Percentiles rank a stretch among this genome's conserved stretches.
Conservation (phyloP, 2,888 invertebrate species). For the Cryptops parisi region DNA sequence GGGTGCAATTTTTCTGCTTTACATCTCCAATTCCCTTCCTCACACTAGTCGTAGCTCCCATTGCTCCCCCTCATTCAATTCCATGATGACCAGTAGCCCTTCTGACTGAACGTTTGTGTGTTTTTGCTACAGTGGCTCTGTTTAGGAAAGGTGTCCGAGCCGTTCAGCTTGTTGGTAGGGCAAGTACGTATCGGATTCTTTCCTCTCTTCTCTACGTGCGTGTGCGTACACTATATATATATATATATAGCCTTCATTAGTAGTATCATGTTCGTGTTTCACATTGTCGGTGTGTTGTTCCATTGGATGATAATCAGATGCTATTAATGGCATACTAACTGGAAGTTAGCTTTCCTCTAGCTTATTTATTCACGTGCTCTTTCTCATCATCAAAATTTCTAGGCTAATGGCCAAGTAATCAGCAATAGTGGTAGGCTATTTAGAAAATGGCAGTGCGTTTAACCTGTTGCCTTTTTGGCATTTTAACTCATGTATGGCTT, state of each 20-base stretch:
- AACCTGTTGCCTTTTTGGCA: too few species aligned
- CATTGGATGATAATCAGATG: background rate
- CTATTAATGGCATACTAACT: background rate
- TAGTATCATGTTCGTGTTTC: background rate
- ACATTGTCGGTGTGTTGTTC: background rate
- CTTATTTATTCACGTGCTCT: too few species aligned
- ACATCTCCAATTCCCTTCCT: slow-evolving; percentile 12
- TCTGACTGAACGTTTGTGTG: slow-evolving; percentile 16
- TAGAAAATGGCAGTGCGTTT: too few species aligned
- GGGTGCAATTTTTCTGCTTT: slow-evolving; percentile 4
- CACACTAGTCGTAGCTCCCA: background rate
- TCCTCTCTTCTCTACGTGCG: slow-evolving; percentile 10
- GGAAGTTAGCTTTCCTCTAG: background rate
- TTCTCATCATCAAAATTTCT: too few species aligned
- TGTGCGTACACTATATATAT: background rate
- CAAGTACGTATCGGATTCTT: slow-evolving; percentile 67
- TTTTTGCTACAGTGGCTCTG: slow-evolving; percentile 70
- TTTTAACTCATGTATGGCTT: too few species aligned
- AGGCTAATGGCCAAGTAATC: too few species aligned
- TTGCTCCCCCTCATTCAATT: background rate
- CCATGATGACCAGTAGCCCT: slow-evolving; percentile 8
- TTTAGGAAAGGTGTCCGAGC: slow-evolving; percentile 99
- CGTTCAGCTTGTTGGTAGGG: slow-evolving; percentile 95
- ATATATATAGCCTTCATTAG: background rate
- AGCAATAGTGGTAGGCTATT: too few species aligned